These are phyloP conservation scores for Erebia palarica DNA, from an alignment of 2,888 invertebrate genomes.

Conservation along the genomic window DNA sequence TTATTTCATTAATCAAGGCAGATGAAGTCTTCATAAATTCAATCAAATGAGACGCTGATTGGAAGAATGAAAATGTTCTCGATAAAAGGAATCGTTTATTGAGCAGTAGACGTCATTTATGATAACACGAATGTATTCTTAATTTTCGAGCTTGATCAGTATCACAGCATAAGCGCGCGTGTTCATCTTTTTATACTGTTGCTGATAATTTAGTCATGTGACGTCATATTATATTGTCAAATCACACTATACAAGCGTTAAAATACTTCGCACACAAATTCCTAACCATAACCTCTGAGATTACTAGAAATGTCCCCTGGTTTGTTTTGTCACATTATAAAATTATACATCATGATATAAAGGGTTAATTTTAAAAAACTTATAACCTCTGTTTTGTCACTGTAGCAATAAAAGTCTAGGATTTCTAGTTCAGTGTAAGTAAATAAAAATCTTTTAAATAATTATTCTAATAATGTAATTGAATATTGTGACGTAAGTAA, in stretches of 20 bases:
- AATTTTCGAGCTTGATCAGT: slow-evolving; percentile 49
- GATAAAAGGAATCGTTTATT: background rate
- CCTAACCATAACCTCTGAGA: slow-evolving; percentile 51
- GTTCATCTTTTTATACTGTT: slow-evolving; percentile 68
- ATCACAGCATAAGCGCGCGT: slow-evolving; percentile 63
- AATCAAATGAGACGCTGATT: background rate
- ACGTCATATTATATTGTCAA: slow-evolving; percentile 55
- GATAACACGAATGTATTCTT: slow-evolving; percentile 10
- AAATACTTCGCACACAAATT: slow-evolving; percentile 55
- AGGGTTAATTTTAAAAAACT: too few species aligned
- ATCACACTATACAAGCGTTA: slow-evolving; percentile 45
- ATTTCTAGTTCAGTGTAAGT: too few species aligned
- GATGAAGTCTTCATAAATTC: background rate
- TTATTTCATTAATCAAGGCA: too few species aligned
- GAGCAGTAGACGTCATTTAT: slow-evolving; percentile 8
- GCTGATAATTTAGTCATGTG: slow-evolving; percentile 67
- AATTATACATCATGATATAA: background rate
- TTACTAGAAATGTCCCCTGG: slow-evolving; percentile 20
- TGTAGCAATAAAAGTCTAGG: too few species aligned
- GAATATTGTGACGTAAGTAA: too few species aligned
- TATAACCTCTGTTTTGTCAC: too few species aligned
- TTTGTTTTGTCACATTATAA: background rate
- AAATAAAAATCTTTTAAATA: too few species aligned
- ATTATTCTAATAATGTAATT: too few species aligned
- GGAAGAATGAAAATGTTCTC: background rate